Evolutionary conservation across 2,888 invertebrate genomes (phyloP), one percentile per base, ranked within the genome.

Genomic region (Pterostichus niger): DNA sequence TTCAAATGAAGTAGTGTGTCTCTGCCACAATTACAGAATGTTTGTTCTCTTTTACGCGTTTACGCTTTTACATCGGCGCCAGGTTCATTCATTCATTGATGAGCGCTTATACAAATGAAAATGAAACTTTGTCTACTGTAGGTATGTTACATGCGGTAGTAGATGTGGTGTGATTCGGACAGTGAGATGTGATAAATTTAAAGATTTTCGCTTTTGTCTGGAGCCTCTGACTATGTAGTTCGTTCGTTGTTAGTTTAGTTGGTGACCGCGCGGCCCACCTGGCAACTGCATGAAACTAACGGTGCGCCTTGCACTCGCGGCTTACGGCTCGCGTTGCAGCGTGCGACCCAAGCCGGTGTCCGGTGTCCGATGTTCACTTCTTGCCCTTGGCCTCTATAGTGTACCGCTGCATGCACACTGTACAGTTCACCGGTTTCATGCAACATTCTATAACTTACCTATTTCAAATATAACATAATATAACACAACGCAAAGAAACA

Each of bases 341-440:
- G 15, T 44, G 59, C 56, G 68, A 71, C 52, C 52, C 75, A 75
- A 52, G 52, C 75, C 75, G 75, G 49, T 75, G 75, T 49, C 75
- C 75, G 75, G 49, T 75, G 75, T 49, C 59, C 78, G 44, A 73
- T 81, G 71, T 56, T 71, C 68, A 81, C 80, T 81, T 82, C 59
- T 75, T 82, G 82, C 61, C 82, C 82, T 82, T 82, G 82, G 75
- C 82, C 82, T 82, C 75, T 82, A 82, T 82, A 82, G 79, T 79
- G 49, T 61, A 79, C 61, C 79, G 79, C 61, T 64, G 75, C 68
- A 71, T 71, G 64, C 13, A 64, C 31, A 52, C 75, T 56, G 15
- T 44, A 71, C 71, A 71, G 59, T 61, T 13, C 64, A 79, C 49
- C 59, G 15, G 40, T 78, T 59, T 52, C 31, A 11, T 54, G 40